These are phyloP conservation scores for Melanotaenia pygmaea DNA, from an alignment of 2,797 vertebrate species.

Conservation along the genomic window DNA sequence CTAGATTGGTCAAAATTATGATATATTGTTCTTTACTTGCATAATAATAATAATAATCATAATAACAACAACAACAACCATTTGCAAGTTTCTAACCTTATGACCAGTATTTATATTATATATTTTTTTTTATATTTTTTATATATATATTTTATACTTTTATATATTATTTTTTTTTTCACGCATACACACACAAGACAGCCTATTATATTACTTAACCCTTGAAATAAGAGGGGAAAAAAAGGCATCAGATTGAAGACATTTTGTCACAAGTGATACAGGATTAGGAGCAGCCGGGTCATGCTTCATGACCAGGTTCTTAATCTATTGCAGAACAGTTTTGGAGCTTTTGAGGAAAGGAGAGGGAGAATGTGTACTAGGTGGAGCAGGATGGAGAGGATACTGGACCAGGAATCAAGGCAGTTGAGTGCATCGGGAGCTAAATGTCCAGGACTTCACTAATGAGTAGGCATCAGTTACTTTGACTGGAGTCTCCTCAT, in stretches of 20 bases:
- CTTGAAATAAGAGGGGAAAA: slow-evolving; percentile 24
- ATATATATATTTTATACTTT: no score
- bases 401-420: slow-evolving; percentile 49
- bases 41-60: neutral
- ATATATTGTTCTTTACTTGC: neutral
- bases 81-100: slow-evolving; percentile 56
- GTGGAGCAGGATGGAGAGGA: slow-evolving; percentile 45
- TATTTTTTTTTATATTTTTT: no score
- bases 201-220: neutral
- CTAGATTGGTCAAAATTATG: neutral
- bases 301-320: slow-evolving; percentile 35
- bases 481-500: slow-evolving; percentile 46
- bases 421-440: slow-evolving; percentile 51
- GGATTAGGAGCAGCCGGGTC: slow-evolving; percentile 30
- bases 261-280: slow-evolving; percentile 29
- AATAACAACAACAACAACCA: slow-evolving; percentile 12
- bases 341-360: slow-evolving; percentile 42
- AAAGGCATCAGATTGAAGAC: slow-evolving; percentile 66
- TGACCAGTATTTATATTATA: slow-evolving; percentile 67
- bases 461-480: slow-evolving; percentile 54
- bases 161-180: no score
- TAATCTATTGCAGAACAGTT: slow-evolving; percentile 51
- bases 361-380: slow-evolving; percentile 39
- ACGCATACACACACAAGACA: neutral
- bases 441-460: slow-evolving; percentile 67